Evolutionary conservation across 2,797 vertebrate species (phyloP).

Genomic region (Gouania willdenowi): DNA sequence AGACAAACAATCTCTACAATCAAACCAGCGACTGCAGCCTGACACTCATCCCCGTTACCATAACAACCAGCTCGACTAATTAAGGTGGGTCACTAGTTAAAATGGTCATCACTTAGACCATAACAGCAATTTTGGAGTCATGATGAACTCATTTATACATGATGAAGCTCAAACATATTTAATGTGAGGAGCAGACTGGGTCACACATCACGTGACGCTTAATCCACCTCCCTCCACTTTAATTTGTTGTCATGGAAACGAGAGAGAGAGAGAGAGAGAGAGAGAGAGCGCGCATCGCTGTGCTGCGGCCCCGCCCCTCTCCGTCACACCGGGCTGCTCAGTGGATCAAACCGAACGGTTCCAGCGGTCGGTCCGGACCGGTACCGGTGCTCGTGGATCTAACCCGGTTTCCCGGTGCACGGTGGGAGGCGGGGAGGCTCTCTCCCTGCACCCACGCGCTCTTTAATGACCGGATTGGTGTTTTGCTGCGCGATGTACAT

Average conservation of each 20-base stretch:
- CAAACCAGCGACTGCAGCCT: no score
- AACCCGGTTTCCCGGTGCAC: constrained; percentile 49
- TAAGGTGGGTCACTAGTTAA: no score
- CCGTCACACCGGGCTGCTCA: constrained; percentile 47
- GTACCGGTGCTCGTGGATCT: background rate
- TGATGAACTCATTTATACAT: no score
- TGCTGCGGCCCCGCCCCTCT: constrained; percentile 34
- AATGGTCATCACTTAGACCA: no score
- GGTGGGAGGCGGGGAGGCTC: constrained; percentile 68
- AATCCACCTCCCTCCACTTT: background rate
- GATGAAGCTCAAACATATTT: no score
- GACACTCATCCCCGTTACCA: no score
- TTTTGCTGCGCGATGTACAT: constrained; percentile 83
- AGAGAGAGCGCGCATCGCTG: background rate
- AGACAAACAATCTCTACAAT: no score
- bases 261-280: constrained; percentile 19
- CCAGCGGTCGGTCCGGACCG: constrained; percentile 20
- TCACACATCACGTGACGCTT: background rate
- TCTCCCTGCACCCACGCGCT: constrained; percentile 57
- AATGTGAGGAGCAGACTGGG: no score
- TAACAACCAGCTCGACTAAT: no score
- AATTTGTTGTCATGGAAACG: constrained; percentile 76
- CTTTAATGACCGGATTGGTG: constrained; percentile 82
- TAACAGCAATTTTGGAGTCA: no score
- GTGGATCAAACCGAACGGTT: constrained; percentile 31